Evolutionary conservation across 2,888 invertebrate species (phyloP).

Genomic region (Poecilus cupreus): DNA sequence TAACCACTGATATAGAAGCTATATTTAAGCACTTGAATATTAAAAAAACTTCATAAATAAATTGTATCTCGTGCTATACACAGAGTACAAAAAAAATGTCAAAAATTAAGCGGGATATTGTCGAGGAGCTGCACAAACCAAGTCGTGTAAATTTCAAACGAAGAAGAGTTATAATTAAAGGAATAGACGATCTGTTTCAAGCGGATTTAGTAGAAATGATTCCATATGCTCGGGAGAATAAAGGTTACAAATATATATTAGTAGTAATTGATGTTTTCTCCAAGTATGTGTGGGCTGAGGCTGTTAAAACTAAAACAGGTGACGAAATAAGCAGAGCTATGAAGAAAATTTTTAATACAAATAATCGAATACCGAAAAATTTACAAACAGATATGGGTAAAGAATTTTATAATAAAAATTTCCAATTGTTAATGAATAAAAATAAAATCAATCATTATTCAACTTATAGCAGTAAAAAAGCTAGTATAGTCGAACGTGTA

Average conservation of each 20-base stretch:
- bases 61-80: not conserved
- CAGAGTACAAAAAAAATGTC: not conserved
- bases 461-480: slow-evolving; percentile 47
- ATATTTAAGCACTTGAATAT: not conserved
- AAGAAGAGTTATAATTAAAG: slow-evolving; percentile 66
- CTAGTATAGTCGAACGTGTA: too few relatives aligned
- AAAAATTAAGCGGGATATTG: slow-evolving; percentile 46
- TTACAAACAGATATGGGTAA: slow-evolving; percentile 66
- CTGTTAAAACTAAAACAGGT: too few relatives aligned
- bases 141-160: slow-evolving; percentile 67
- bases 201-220: slow-evolving; percentile 70
- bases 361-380: slow-evolving; percentile 62
- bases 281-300: slow-evolving; percentile 69
- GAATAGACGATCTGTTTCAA: slow-evolving; percentile 71
- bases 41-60: not conserved
- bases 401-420: slow-evolving; percentile 66
- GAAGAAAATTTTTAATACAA: slow-evolving; percentile 53
- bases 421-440: slow-evolving; percentile 64
- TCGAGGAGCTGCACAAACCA: slow-evolving; percentile 68
- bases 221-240: slow-evolving; percentile 66
- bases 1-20: not conserved
- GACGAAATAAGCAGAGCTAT: slow-evolving; percentile 67
- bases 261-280: slow-evolving; percentile 70
- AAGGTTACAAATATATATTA: slow-evolving; percentile 67
- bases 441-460: slow-evolving; percentile 64